phyloP scores from a whole-genome alignment of 2,888 invertebrate species.

The Drosophila parthenogenetica region DNA sequence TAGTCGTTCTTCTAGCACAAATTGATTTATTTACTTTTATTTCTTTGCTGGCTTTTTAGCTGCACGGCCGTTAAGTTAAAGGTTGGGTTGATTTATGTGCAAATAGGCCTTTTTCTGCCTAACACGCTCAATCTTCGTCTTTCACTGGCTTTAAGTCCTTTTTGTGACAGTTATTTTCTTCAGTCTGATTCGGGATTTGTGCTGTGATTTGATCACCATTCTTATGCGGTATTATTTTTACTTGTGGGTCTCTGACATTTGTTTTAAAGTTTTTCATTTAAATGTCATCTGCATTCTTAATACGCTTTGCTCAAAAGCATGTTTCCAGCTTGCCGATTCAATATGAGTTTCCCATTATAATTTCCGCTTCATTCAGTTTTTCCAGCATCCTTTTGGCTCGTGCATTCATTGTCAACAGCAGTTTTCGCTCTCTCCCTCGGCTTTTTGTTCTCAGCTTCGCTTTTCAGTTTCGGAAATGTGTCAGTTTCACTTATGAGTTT shows the following conservation, averaged over 20 bases:
- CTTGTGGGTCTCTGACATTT: not conserved
- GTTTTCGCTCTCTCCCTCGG: not conserved
- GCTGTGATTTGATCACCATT: constrained; percentile 26
- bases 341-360: constrained; percentile 25
- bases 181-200: constrained; percentile 20
- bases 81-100: constrained; percentile 51
- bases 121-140: constrained; percentile 41
- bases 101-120: constrained; percentile 26
- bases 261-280: constrained; percentile 18
- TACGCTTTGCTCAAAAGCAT: not conserved
- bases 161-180: constrained; percentile 45
- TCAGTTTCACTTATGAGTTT: constrained; percentile 9
- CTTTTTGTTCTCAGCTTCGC: constrained; percentile 3
- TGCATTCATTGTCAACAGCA: constrained; percentile 12
- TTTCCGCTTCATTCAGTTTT: constrained; percentile 36
- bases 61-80: constrained; percentile 27
- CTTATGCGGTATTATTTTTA: constrained; percentile 12
- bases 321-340: constrained; percentile 16
- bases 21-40: not conserved
- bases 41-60: constrained; percentile 2
- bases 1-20: not conserved
- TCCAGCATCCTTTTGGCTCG: constrained; percentile 10
- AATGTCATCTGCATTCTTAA: not conserved
- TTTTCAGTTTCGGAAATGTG: constrained; percentile 13
- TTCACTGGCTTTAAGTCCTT: constrained; percentile 21